Conservation (phyloP, 1,140 invertebrate species). For the Tetramorium alpestre region DNA sequence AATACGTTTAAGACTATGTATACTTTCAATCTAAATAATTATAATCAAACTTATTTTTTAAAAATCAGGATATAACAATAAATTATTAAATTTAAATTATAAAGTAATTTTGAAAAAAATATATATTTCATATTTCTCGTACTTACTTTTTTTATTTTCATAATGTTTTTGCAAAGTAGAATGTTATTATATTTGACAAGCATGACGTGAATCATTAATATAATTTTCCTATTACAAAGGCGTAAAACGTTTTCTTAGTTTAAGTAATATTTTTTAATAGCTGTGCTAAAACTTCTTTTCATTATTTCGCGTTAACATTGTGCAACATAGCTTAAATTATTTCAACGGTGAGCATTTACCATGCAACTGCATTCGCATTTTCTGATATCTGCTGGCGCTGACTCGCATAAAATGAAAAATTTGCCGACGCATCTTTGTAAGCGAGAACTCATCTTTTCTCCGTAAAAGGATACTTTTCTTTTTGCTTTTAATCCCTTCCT, state of each 20-base stretch:
- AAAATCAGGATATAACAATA: neutral
- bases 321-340: constrained; percentile 46
- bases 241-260: neutral
- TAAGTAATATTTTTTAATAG: constrained; percentile 15
- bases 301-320: constrained; percentile 21
- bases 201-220: neutral
- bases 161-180: neutral
- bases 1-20: constrained; percentile 35
- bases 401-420: constrained; percentile 50
- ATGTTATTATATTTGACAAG: neutral
- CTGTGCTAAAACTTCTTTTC: constrained; percentile 4
- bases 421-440: constrained; percentile 20
- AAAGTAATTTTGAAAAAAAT: neutral
- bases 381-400: constrained; percentile 25
- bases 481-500: neutral
- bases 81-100: neutral
- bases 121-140: neutral
- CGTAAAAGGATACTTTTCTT: neutral
- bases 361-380: constrained; percentile 20
- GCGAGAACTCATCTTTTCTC: constrained; percentile 33
- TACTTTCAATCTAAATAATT: neutral
- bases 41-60: neutral
- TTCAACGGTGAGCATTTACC: neutral
- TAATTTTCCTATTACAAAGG: neutral
- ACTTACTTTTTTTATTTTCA: neutral